Evolutionary conservation across 2,113 vertebrate species (phyloP), one percentile per base, ranked within the genome.

Genomic region (Upupa epops): DNA sequence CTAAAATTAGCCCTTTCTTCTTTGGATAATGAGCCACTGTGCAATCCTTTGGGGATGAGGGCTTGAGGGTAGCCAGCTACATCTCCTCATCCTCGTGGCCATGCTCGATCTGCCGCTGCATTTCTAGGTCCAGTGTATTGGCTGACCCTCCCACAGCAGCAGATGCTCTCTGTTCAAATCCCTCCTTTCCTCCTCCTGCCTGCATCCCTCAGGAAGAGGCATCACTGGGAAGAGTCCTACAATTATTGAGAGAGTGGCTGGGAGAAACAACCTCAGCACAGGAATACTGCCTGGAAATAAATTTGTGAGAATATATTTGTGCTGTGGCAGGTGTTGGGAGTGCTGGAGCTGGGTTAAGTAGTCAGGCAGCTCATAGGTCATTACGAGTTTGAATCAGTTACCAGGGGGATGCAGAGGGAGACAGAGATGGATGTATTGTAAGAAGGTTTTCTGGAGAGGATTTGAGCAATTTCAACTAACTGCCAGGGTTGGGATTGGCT

Each of bases 1-100:
- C 93, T 90, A 94, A 96, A 96, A 95, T 94, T 85, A 95, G 91
- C 55, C 59, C 59, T 86, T 94, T 92, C 56, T 91, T 88, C 45
- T 40, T 64, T 60, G 70, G 37, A 42, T 92, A 89, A 94, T 51
- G 63, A 92, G 84, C 66, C 60, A 65, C 56, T 2, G 1, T 0
- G 0, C 37, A 37, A 48, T 59, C 84, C 81, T 82, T 59, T 56
- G 71, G 78, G 92, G 77, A 54, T 2, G 4, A 42, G 0, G 4
- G 61, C 16, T 31, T 24, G 73, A 88, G 68, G 5, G 0, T 42
- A 68, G 51, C 55, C 15, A 1, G 59, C 54, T 65, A n/a, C 3
- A 2, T 24, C 80, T 85, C 68, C 64, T 80, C 51, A 34, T 77
- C 64, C 40, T 49, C 49, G 2, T 8, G 32, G 45, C 63, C 10